A percentile compares a stretch with the other conserved stretches of the same genome.
phyloP scores from a whole-genome alignment of 2,113 vertebrate species.

The Channa argus region DNA sequence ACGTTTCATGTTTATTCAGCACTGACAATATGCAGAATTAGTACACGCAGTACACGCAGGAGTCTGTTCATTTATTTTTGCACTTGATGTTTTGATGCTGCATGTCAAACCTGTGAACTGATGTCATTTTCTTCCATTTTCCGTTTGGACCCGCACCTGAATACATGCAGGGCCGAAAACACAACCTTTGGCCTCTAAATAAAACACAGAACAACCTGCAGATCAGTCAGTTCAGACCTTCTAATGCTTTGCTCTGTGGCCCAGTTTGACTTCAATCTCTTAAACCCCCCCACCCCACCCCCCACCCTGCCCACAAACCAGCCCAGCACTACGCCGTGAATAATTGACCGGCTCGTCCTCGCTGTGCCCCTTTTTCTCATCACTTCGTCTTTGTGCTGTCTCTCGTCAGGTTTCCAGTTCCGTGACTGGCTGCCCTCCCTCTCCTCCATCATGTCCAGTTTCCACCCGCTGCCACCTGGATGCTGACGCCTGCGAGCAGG shows the following conservation, averaged over 20 bases:
- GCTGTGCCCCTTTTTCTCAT: conserved; percentile 68
- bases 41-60: too few species aligned
- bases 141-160: too few species aligned
- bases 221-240: conserved; percentile 45
- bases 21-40: too few species aligned
- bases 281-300: conserved; percentile 15
- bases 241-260: conserved; percentile 57
- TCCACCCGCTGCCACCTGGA: conserved; percentile 55
- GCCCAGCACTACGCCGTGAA: conserved; percentile 60
- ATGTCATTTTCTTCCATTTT: too few species aligned
- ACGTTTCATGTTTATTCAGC: too few species aligned
- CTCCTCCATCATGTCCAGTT: conserved; percentile 37
- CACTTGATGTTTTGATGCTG: too few species aligned
- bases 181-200: conserved; percentile 1
- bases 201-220: not conserved
- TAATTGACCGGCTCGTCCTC: conserved; percentile 78
- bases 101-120: too few species aligned
- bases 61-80: too few species aligned
- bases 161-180: too few species aligned
- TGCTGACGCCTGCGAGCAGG: conserved; percentile 37
- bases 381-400: conserved; percentile 56
- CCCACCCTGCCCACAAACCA: conserved; percentile 35
- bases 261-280: conserved; percentile 66
- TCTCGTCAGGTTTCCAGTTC: conserved; percentile 21
- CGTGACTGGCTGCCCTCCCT: conserved; percentile 23